phyloP scores from a whole-genome alignment of 1,140 invertebrate genomes.

The Maconellicoccus hirsutus region DNA sequence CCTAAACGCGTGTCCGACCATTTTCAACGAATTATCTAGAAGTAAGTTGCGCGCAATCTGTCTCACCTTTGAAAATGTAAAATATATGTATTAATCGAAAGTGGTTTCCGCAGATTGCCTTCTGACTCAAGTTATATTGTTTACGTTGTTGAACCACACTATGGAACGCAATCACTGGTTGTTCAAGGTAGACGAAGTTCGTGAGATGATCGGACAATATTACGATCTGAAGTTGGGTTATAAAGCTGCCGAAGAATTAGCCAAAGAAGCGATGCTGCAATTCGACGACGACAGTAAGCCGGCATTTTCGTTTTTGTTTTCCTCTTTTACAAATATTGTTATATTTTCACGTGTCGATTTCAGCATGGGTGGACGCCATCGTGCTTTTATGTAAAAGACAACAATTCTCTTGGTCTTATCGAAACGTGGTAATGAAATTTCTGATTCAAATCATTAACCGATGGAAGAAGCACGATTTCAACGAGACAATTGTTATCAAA shows the following conservation, averaged over 20 bases:
- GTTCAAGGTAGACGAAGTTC: neutral
- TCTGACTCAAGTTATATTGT: neutral
- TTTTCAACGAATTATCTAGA: neutral
- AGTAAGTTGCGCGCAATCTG: too few species aligned
- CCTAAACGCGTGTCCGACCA: neutral
- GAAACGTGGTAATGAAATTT: neutral
- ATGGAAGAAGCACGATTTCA: neutral
- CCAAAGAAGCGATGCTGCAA: neutral
- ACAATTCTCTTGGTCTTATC: neutral
- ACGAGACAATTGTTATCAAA: neutral
- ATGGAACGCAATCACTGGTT: neutral
- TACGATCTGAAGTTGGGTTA: neutral
- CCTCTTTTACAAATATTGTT: too few species aligned
- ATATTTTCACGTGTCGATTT: neutral
- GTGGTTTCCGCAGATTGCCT: neutral
- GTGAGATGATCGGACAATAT: neutral
- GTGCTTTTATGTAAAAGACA: neutral
- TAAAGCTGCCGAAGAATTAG: neutral
- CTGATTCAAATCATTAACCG: neutral
- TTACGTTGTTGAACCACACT: neutral
- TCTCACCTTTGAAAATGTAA: too few species aligned
- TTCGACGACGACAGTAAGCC: slow-evolving; percentile 2
- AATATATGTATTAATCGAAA: too few species aligned
- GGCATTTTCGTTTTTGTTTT: too few species aligned
- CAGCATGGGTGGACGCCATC: neutral